These are phyloP conservation scores for Sinocyclocheilus anophthalmus DNA, from an alignment of 2,113 vertebrate species.

Conservation along the genomic window DNA sequence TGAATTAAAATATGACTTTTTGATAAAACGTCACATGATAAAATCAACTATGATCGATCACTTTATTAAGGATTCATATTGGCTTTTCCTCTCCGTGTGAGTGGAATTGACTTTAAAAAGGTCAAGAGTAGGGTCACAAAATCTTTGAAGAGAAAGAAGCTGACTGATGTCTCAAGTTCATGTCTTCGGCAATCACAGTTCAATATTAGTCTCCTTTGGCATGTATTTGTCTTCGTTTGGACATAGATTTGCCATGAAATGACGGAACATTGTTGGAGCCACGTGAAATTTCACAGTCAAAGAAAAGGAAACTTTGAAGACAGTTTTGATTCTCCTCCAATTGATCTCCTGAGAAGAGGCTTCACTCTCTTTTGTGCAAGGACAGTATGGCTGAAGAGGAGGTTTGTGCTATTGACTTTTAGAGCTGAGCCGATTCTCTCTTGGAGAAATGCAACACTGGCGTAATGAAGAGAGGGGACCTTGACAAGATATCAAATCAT, in stretches of 20 bases:
- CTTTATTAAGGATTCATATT: neutral
- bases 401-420: conserved; percentile 51
- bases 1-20: no score
- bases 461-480: conserved; percentile 52
- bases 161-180: neutral
- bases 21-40: neutral
- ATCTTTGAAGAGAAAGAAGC: neutral
- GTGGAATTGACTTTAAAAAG: neutral
- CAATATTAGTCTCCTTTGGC: neutral
- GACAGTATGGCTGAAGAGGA: conserved; percentile 22
- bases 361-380: conserved; percentile 39
- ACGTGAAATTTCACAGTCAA: neutral
- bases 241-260: neutral
- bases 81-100: neutral
- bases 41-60: neutral
- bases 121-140: neutral
- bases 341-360: conserved; percentile 26
- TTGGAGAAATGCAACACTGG: conserved; percentile 51
- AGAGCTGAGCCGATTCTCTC: conserved; percentile 49
- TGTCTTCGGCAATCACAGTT: neutral
- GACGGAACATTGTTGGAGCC: neutral
- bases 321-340: conserved; percentile 9
- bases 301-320: conserved; percentile 23
- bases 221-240: neutral
- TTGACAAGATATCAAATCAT: conserved; percentile 64